Evolutionary conservation across 2,888 invertebrate genomes (phyloP).

Genomic region (Zygaena filipendulae): DNA sequence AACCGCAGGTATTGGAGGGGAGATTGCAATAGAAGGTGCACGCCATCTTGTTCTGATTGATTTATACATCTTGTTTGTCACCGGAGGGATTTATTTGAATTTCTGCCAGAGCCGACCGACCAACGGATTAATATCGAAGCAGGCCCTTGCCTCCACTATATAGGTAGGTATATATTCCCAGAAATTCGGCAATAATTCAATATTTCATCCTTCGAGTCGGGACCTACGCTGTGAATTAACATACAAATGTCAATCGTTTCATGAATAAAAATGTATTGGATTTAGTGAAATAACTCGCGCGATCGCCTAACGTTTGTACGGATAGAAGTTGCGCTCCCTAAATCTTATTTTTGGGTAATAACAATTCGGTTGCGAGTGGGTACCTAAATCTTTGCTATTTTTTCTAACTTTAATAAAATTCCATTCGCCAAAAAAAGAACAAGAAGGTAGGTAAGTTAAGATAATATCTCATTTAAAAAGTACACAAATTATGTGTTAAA

Average conservation of each 20-base stretch:
- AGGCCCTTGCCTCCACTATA: conserved; percentile 54
- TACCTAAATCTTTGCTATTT: too few species aligned
- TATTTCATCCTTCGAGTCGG: conserved; percentile 61
- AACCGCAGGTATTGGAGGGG: conserved; percentile 31
- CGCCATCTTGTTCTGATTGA: conserved; percentile 66
- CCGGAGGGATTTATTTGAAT: conserved; percentile 67
- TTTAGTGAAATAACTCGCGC: conserved; percentile 62
- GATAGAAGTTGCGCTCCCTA: too few species aligned
- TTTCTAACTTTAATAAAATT: too few species aligned
- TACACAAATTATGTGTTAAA: too few species aligned
- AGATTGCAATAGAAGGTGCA: conserved; percentile 56
- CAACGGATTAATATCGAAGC: conserved; percentile 65
- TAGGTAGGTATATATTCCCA: conserved; percentile 63
- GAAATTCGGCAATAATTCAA: conserved; percentile 65
- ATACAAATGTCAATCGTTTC: conserved; percentile 69
- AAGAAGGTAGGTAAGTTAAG: too few species aligned
- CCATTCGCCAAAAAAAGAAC: too few species aligned
- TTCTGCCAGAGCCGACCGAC: conserved; percentile 59
- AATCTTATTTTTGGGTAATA: too few species aligned
- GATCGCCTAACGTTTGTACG: conserved; percentile 38
- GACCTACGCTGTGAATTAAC: conserved; percentile 63
- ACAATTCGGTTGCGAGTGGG: too few species aligned
- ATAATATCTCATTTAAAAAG: too few species aligned
- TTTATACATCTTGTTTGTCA: conserved; percentile 70
- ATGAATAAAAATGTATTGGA: conserved; percentile 70